Conservation (phyloP, 2,888 invertebrate species). For the Molorchus minor region DNA sequence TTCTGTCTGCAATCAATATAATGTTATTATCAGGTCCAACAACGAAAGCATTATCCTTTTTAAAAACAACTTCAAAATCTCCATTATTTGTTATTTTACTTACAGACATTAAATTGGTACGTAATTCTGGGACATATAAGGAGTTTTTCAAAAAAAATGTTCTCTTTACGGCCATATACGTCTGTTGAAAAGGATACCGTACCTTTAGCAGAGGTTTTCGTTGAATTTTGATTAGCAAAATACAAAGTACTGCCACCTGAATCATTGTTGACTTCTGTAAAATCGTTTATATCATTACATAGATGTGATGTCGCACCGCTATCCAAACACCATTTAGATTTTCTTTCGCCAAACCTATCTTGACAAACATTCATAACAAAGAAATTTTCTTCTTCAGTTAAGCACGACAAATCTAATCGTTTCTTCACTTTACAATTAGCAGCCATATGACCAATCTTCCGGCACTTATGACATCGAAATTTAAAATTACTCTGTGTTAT, state of each 20-base stretch:
- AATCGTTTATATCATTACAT: neutral
- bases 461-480: too few relatives aligned
- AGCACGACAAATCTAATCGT: too few relatives aligned
- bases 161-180: neutral
- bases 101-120: slow-evolving; percentile 30
- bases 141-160: slow-evolving; percentile 15
- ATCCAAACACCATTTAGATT: neutral
- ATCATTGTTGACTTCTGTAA: neutral
- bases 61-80: slow-evolving; percentile 25
- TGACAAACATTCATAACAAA: too few relatives aligned
- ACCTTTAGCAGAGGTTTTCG: too few relatives aligned
- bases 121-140: slow-evolving; percentile 27
- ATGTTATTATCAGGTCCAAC: slow-evolving; percentile 17
- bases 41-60: slow-evolving; percentile 24
- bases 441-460: too few relatives aligned
- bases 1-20: slow-evolving; percentile 18
- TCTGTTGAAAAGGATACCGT: neutral
- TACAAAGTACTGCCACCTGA: neutral
- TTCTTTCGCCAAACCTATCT: too few relatives aligned
- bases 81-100: slow-evolving; percentile 31
- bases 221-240: neutral
- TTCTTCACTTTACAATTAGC: too few relatives aligned
- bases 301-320: neutral
- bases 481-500: too few relatives aligned
- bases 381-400: too few relatives aligned